Evolutionary conservation across 2,797 vertebrate species (phyloP), one percentile per base, ranked within the genome.

Genomic region (Lacerta viridis): DNA sequence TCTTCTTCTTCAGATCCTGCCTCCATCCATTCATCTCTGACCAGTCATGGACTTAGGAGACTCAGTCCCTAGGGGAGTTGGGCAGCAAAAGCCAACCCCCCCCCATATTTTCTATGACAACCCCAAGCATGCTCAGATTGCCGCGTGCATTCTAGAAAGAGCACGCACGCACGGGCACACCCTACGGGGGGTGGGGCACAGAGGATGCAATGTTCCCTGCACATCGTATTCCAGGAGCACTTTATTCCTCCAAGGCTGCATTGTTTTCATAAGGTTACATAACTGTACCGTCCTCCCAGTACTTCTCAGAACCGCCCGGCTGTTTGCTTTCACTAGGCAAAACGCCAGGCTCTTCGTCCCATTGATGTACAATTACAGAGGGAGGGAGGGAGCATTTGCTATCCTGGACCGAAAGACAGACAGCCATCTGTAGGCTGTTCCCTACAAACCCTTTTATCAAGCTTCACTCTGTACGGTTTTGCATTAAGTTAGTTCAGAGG

Each of bases 301-400:
- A 41, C 25, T 85, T 85, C 84, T 61, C 39, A 85, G 84, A 85
- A 85, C 27, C 55, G n/a, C 84, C 72, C 84, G 41, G 72, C 50
- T 61, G 33, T 64, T 64, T 85, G 50, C 55, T n/a, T 76, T 64
- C 11, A 8, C 55, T n/a, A 36, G 71, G 72, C 15, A 20, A 36
- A 33, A 76, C 2, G 55, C 72, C 72, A 85, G 55, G 25, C 72
- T 11, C 69, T 15, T 59, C 0, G 8, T 75, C 55, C 36, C 50
- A n/a, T 20, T 39, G 71, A 64, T 17, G 13, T 11, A 18, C 6
- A 0, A 29, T 29, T 41, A 7, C 33, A 82, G 15, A 66, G 36
- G 29, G 9, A 25, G 79, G 11, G 25, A 25, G 64, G 27, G 23
- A 5, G 10, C 27, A 29, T 72, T 72, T 72, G 69, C 69, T 33